phyloP scores from a whole-genome alignment of 2,888 invertebrate species.

The Mantis religiosa region DNA sequence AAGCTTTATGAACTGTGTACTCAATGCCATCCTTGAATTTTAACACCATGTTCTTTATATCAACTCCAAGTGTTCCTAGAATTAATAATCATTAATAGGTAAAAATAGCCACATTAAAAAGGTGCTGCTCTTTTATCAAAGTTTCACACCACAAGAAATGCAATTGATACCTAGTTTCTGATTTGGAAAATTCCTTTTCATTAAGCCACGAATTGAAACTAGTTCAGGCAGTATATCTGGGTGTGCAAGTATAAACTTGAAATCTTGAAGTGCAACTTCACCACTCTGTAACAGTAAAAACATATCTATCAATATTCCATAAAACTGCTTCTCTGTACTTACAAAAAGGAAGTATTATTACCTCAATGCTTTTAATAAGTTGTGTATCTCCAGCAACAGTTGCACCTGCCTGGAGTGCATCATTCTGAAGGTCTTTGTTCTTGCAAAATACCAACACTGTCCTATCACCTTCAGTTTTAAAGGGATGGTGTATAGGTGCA shows the following conservation, averaged over 20 bases:
- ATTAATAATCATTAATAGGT: not conserved
- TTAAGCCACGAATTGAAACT: constrained; percentile 67
- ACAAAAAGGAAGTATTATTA: constrained; percentile 35
- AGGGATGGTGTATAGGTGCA: constrained; percentile 63
- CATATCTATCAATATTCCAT: not conserved
- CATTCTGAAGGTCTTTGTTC: constrained; percentile 54
- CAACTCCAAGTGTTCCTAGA: constrained; percentile 62
- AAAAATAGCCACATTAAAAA: not conserved
- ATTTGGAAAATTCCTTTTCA: constrained; percentile 75
- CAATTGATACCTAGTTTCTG: constrained; percentile 37
- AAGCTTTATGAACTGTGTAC: constrained; percentile 59
- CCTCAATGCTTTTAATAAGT: constrained; percentile 71
- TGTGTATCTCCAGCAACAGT: constrained; percentile 67
- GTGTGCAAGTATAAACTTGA: constrained; percentile 71
- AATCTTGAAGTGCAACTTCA: constrained; percentile 51
- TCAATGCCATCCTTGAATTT: constrained; percentile 67
- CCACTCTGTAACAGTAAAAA: constrained; percentile 37
- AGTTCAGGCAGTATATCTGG: constrained; percentile 75
- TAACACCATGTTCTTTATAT: constrained; percentile 58
- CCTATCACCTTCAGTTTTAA: constrained; percentile 64
- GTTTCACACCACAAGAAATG: not conserved
- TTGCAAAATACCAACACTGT: constrained; percentile 73
- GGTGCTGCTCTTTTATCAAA: not conserved
- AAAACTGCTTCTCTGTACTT: not conserved
- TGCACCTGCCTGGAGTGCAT: constrained; percentile 67